Conservation (phyloP, 92 coral and sea anemone species). For the Plumapathes pennacea region DNA sequence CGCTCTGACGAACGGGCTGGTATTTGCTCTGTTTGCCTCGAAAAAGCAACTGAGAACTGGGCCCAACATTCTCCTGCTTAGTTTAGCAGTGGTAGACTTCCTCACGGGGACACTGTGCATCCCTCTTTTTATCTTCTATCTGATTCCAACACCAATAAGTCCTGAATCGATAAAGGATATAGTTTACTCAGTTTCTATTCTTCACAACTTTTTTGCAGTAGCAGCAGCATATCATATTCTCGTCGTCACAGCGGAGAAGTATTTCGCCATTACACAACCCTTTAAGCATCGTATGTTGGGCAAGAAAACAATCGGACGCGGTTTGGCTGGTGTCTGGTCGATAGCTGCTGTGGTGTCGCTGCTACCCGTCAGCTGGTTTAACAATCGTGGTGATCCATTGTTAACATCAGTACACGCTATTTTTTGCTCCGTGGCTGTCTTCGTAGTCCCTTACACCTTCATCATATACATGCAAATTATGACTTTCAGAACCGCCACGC, state of each 20-base stretch:
- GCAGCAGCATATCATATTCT: conserved; percentile 21
- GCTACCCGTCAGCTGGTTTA: conserved; percentile 14
- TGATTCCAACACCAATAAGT: no score
- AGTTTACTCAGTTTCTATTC: conserved; percentile 14
- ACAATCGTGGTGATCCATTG: no score
- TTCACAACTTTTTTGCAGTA: conserved; percentile 34
- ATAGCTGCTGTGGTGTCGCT: conserved; percentile 1
- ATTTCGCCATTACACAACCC: conserved; percentile 29
- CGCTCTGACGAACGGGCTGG: no score
- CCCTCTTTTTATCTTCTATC: no score
- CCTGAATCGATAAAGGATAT: no score
- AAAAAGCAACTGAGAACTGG: no score
- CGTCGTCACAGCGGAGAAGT: conserved; percentile 21
- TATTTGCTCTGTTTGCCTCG: no score
- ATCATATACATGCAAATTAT: no score
- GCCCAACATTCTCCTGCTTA: no score
- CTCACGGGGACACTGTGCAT: no score
- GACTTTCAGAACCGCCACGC: no score
- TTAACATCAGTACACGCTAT: background rate
- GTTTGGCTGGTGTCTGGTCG: conserved; percentile 10
- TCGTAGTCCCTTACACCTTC: conserved; percentile 24
- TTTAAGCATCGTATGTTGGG: conserved; percentile 13
- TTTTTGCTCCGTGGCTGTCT: conserved; percentile 11
- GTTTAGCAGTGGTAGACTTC: no score
- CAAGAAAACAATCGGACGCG: background rate